Evolutionary conservation across 2,113 vertebrate genomes (phyloP).

Genomic region (Ictalurus punctatus): DNA sequence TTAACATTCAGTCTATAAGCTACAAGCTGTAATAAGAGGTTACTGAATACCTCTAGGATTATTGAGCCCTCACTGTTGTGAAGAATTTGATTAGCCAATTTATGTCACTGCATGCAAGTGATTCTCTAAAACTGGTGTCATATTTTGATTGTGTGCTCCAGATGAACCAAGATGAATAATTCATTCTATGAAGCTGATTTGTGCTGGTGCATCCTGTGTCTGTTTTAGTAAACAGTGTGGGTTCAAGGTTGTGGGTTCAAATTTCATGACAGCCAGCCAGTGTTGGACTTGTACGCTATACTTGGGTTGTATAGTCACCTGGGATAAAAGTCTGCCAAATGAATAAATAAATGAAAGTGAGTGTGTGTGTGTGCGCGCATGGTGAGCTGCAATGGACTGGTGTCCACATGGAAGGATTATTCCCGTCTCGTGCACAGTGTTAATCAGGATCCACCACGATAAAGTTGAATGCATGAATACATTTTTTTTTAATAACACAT

Average conservation of each 20-base stretch:
- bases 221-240: background rate
- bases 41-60: background rate
- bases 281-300: background rate
- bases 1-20: background rate
- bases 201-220: background rate
- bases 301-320: background rate
- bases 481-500: background rate
- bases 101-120: background rate
- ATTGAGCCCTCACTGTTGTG: background rate
- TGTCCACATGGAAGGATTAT: too few species aligned
- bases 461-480: too few species aligned
- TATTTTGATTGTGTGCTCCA: background rate
- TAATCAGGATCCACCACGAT: too few species aligned
- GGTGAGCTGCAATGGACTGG: too few species aligned
- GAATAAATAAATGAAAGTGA: background rate
- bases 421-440: too few species aligned
- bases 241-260: background rate
- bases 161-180: background rate
- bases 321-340: background rate
- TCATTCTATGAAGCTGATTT: background rate
- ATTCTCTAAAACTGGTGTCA: background rate
- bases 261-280: background rate
- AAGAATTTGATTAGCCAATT: background rate
- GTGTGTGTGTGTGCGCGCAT: too few species aligned
- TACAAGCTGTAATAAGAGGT: constrained; percentile 5